Percentiles rank a stretch among this genome's conserved stretches.
Conservation (phyloP, 2,797 vertebrate species). For the Cyclura pinguis region DNA sequence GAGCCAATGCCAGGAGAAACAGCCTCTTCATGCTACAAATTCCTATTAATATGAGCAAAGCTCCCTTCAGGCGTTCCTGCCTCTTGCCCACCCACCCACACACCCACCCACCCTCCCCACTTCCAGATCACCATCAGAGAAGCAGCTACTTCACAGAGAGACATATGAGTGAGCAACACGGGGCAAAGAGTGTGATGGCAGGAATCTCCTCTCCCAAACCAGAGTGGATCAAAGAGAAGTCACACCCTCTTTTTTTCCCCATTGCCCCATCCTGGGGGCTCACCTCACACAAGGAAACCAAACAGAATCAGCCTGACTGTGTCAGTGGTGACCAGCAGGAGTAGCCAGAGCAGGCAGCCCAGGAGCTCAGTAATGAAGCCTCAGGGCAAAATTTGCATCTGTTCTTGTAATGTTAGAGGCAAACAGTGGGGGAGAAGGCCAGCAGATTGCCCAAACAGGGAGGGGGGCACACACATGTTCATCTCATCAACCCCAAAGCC, state of each 20-base stretch:
- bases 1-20: background rate
- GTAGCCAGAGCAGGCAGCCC: slow-evolving; percentile 14
- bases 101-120: background rate
- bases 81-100: background rate
- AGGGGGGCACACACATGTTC: accelerated
- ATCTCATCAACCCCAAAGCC: background rate
- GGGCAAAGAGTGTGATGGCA: background rate
- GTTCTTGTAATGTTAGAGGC: slow-evolving; percentile 25
- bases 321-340: slow-evolving; percentile 10
- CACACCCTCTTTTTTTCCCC: background rate
- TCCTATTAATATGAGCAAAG: no score
- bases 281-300: background rate
- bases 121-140: background rate
- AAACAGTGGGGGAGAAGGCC: background rate
- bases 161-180: background rate
- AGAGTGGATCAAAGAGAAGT: slow-evolving; percentile 14
- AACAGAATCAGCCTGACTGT: background rate
- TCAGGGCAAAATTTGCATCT: slow-evolving; percentile 13
- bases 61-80: background rate
- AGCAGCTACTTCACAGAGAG: slow-evolving; percentile 6
- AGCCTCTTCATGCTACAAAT: no score
- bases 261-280: slow-evolving; percentile 1
- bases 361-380: slow-evolving; percentile 3
- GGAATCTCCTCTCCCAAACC: background rate
- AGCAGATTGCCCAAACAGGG: background rate